phyloP scores from a whole-genome alignment of 37 sponge, comb jelly and placozoan species.

The Cliona cf. orientalis region DNA sequence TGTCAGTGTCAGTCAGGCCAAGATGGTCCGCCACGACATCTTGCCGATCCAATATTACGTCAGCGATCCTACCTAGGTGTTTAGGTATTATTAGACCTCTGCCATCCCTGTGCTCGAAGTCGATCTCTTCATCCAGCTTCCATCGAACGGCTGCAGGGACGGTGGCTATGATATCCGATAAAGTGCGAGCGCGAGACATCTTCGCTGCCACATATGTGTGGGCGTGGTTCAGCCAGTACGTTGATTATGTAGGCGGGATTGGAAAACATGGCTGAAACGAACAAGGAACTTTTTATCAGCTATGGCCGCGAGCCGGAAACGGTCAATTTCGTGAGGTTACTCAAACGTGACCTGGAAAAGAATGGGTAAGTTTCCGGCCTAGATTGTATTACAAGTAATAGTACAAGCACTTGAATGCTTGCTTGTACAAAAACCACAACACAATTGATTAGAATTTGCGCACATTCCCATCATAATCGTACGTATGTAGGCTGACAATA shows the following conservation, averaged over 20 bases:
- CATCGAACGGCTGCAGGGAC: too few relatives aligned
- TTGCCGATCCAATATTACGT: too few relatives aligned
- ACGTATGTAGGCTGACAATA: conserved; percentile 27
- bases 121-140: too few relatives aligned
- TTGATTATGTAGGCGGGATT: conserved; percentile 42
- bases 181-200: too few relatives aligned
- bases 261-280: conserved; percentile 63
- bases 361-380: conserved; percentile 12
- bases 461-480: not conserved
- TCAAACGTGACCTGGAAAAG: conserved; percentile 64
- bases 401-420: not conserved
- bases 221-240: conserved; percentile 13
- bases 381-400: not conserved
- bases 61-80: too few relatives aligned
- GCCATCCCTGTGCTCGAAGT: too few relatives aligned
- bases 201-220: not conserved
- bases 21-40: too few relatives aligned
- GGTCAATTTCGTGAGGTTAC: conserved; percentile 44
- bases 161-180: too few relatives aligned
- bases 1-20: too few relatives aligned
- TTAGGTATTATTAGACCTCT: too few relatives aligned
- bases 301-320: conserved; percentile 79
- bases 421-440: too few relatives aligned
- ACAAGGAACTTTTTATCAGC: conserved; percentile 72
- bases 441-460: not conserved